Base-by-base conservation (phyloP, 2,797 vertebrate genomes). In the Euphonia xanthogaster region DNA sequence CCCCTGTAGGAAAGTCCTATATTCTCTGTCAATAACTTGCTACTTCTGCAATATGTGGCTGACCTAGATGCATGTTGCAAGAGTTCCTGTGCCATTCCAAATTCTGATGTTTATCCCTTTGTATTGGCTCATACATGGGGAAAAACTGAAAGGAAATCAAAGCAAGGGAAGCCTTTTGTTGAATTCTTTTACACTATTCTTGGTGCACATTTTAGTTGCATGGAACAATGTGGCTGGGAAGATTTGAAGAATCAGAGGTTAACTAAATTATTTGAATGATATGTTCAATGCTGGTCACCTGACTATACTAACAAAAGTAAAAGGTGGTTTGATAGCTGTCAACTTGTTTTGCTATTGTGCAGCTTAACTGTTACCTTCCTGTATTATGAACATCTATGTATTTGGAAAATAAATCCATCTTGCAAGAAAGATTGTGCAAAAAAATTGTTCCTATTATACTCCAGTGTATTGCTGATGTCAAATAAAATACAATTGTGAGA, bases 281-380 rank as follows among this genome's bases (percentile, higher is more conserved):
- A 90, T 88, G 25, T 81, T 97, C 72, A 90, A 39, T 93, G 68
- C 68, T 93, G 86, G 70, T 94, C 35, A 61, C 37, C 90, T 96
- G 91, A 72, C 39, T 90, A 78, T 80, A 85, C 91, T 79, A 95
- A 97, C 84, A 93, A 79, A 83, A n/a, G 85, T 42, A 90, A 94
- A 58, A 63, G 75, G 33, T 96, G 87, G 74, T 95, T 95, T 91
- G 87, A 72, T 95, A 96, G 96, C 84, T 96, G 91, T 96, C 89
- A 97, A 97, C 65, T 96, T 97, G 92, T 97, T 97, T 96, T 90
- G 91, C 94, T 97, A 97, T 97, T 96, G 96, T 97, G 90, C 95
- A 97, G 89, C 94, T 97, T 70, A 90, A 54, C 93, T 88, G 87
- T 97, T 95, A 93, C 85, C 97, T 95, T 93, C 89, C 82, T 97